Evolutionary conservation across 1,140 invertebrate species (phyloP).

Genomic region (Conus betulinus): DNA sequence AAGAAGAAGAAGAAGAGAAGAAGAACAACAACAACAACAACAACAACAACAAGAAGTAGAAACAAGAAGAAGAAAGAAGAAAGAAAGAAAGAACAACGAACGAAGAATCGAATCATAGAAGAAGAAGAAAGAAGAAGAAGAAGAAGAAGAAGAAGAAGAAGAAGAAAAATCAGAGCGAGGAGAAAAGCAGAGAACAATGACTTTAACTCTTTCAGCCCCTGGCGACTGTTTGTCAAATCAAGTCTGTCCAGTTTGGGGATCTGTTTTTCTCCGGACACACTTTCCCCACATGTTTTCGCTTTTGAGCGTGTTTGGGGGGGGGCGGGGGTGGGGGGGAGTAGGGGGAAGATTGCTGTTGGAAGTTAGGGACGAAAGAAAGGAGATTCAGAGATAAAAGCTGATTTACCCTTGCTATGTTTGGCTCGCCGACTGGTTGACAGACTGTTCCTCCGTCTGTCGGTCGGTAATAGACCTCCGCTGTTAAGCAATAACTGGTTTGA

Average conservation of each 20-base stretch:
- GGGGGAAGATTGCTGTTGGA: too few relatives aligned
- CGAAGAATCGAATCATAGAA: neutral
- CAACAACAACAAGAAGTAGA: neutral
- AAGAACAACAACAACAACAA: neutral
- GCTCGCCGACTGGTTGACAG: too few relatives aligned
- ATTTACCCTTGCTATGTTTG: neutral
- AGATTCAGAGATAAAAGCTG: neutral
- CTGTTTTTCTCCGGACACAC: too few relatives aligned
- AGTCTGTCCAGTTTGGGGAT: too few relatives aligned
- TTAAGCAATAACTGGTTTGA: too few relatives aligned
- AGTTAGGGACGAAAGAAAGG: neutral
- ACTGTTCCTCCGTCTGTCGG: too few relatives aligned
- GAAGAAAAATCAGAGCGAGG: neutral
- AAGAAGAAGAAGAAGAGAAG: neutral
- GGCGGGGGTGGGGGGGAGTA: too few relatives aligned
- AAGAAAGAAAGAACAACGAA: neutral
- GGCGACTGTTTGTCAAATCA: too few relatives aligned
- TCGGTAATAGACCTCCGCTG: too few relatives aligned
- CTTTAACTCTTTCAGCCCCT: too few relatives aligned
- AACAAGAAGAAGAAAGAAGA: neutral
- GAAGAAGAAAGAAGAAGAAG: conserved; percentile 8
- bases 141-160: neutral
- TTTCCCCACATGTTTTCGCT: too few relatives aligned
- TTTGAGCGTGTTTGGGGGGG: too few relatives aligned
- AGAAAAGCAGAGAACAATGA: neutral